Conservation (phyloP, 2,113 vertebrate species). For the Campylomormyrus tamandua region DNA sequence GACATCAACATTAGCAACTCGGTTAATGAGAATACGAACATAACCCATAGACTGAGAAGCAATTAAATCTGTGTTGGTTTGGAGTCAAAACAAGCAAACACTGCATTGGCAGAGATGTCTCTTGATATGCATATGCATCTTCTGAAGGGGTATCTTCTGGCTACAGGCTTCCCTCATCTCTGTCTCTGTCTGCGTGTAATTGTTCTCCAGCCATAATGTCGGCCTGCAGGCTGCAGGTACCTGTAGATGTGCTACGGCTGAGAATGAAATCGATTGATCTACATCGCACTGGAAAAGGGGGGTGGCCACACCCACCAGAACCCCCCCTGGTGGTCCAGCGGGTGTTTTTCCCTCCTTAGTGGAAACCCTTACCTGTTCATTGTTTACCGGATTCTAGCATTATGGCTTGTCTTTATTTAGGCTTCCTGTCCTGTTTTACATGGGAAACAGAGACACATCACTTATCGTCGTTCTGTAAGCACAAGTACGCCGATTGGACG, state of each 20-base stretch:
- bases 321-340: not conserved
- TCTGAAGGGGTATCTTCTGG: not conserved
- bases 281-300: not conserved
- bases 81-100: not conserved
- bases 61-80: not conserved
- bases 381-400: not conserved
- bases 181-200: not conserved
- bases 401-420: not conserved
- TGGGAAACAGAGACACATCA: too few relatives aligned
- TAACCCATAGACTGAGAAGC: not conserved
- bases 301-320: not conserved
- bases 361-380: not conserved
- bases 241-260: not conserved
- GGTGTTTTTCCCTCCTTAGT: not conserved
- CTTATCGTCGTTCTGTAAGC: not conserved
- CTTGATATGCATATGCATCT: not conserved
- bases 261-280: not conserved
- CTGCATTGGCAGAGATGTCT: not conserved
- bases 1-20: not conserved
- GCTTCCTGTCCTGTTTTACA: not conserved
- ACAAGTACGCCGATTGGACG: not conserved
- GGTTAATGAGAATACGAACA: not conserved
- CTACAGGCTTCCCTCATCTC: not conserved
- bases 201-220: not conserved
- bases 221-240: not conserved